A percentile compares a stretch with the other conserved stretches of the same genome.
Evolutionary conservation across 2,113 vertebrate species (phyloP).

Genomic region (Epinephelus lanceolatus): DNA sequence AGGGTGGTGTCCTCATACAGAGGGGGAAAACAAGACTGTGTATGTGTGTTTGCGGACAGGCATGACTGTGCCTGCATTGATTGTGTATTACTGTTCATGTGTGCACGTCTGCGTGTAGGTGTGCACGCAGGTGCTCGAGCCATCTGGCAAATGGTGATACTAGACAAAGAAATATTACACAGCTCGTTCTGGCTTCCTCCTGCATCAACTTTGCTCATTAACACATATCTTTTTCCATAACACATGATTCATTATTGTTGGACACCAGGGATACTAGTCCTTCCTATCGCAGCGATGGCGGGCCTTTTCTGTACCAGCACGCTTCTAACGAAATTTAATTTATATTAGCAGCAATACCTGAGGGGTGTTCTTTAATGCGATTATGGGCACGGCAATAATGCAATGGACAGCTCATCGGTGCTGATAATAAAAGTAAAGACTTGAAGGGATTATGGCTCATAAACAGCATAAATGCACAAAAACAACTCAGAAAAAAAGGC

Average conservation of each 20-base stretch:
- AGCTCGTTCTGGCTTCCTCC: slow-evolving; percentile 27
- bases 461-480: slow-evolving; percentile 5
- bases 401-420: slow-evolving; percentile 34
- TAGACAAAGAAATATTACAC: slow-evolving; percentile 34
- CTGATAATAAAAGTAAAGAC: slow-evolving; percentile 7
- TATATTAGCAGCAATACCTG: slow-evolving; percentile 42
- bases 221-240: slow-evolving; percentile 47
- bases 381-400: slow-evolving; percentile 32
- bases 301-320: slow-evolving; percentile 23
- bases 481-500: not conserved
- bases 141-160: slow-evolving; percentile 51
- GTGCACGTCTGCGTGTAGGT: slow-evolving; percentile 15
- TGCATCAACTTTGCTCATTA: slow-evolving; percentile 40
- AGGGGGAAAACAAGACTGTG: not conserved
- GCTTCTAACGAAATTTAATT: slow-evolving; percentile 38
- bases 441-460: slow-evolving; percentile 15
- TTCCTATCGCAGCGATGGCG: slow-evolving; percentile 17
- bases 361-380: slow-evolving; percentile 43
- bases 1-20: not conserved
- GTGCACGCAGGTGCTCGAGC: slow-evolving; percentile 33
- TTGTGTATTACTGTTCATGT: not conserved
- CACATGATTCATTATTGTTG: slow-evolving; percentile 44
- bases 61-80: not conserved
- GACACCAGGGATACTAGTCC: slow-evolving; percentile 14
- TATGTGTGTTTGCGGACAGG: not conserved